Base-by-base conservation (phyloP, 2,888 invertebrate species). In the Synergus japonicus region DNA sequence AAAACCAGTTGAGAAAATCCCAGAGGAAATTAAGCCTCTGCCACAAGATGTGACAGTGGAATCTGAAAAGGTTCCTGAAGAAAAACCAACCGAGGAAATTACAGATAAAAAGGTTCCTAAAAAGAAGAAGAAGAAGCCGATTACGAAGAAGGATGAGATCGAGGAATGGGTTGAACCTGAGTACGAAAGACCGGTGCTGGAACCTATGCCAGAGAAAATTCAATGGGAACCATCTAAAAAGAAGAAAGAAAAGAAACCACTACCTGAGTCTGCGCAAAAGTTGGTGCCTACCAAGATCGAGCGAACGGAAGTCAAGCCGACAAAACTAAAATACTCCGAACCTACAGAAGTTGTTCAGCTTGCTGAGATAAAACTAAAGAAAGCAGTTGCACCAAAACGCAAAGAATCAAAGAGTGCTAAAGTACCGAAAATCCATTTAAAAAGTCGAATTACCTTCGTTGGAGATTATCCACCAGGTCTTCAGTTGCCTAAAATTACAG, bases 371-470 rank as follows among this genome's bases (percentile, higher is more conserved):
- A 90, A 90, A 82, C 85, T 85, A 79, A 83, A 85, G 9, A 79
- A 87, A 85, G 88, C 85, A 80, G 88, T 88, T 65, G 82, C 83
- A 10, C 49, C 69, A 29, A 78, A 65, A 64, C 44, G 65, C 43
- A 76, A 49, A 63, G 60, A 63, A 60, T 29, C 58, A 10, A 46
- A 67, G 10, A 73, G 58, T 18, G 15, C 58, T 7, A 69, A 69
- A 60, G n/a, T 63, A 12, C 67, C 12, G 60, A 82, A 29, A 90
- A 93, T 96, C 77, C 93, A 95, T 88, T 92, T 97, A 0, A 96
- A 95, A 88, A 96, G 96, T 89, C 93, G 95, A 84, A 95, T 96
- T n/a, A 93, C 92, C 64, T 93, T 93, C 85, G 90, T 93, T 2
- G 92, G 93, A 73, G 95, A 95, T 82, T 96, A 95, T 93, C 95